These are phyloP conservation scores for Delichon dasypus DNA, from an alignment of 2,797 vertebrate genomes.

Conservation along the genomic window DNA sequence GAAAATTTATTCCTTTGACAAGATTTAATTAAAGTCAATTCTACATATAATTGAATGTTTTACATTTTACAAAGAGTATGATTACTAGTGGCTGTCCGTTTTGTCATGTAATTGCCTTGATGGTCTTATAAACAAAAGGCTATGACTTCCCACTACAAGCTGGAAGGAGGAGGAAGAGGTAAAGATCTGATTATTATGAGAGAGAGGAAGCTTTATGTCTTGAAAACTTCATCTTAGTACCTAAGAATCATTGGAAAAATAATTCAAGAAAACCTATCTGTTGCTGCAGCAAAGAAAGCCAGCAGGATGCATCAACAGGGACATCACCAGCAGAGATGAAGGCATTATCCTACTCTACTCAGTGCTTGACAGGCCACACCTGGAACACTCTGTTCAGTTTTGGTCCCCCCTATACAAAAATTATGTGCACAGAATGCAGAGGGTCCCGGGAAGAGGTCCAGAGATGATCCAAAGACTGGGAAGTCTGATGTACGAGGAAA, in stretches of 20 bases:
- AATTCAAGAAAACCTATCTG: background rate
- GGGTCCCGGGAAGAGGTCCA: background rate
- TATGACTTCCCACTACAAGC: constrained; percentile 26
- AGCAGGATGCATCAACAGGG: background rate
- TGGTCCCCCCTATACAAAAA: background rate
- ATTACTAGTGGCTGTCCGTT: constrained; percentile 26
- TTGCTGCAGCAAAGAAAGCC: background rate
- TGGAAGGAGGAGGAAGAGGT: constrained; percentile 34
- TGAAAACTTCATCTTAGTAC: background rate
- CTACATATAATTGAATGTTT: background rate
- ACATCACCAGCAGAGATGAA: background rate
- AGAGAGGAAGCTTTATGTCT: background rate
- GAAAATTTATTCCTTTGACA: constrained; percentile 53
- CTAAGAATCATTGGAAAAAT: background rate
- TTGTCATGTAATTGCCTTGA: constrained; percentile 55
- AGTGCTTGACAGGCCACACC: background rate
- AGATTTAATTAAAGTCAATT: constrained; percentile 61
- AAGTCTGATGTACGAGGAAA: background rate
- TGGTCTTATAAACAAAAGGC: constrained; percentile 47
- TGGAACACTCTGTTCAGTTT: background rate
- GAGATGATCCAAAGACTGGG: background rate
- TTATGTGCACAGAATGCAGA: background rate
- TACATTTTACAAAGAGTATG: constrained; percentile 25
- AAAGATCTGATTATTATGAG: background rate
- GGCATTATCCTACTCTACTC: background rate